Percentiles rank a stretch among this genome's conserved stretches.
Evolutionary conservation across 2,888 invertebrate genomes (phyloP).

Genomic region (Papilio elwesi): DNA sequence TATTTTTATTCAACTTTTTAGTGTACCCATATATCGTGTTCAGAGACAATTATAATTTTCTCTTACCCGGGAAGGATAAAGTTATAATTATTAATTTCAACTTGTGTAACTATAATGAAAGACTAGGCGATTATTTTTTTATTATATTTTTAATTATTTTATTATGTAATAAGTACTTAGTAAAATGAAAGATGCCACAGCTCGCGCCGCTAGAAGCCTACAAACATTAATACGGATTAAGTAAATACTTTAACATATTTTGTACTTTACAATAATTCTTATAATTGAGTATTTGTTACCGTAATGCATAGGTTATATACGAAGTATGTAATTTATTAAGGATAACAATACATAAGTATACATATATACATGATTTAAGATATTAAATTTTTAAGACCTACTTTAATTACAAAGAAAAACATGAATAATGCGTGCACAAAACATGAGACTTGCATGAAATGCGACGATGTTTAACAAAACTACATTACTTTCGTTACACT

Average conservation of each 20-base stretch:
- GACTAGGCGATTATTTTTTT: conserved; percentile 25
- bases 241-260: conserved; percentile 38
- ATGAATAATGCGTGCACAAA: not conserved
- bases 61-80: too few species aligned
- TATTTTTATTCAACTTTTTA: too few species aligned
- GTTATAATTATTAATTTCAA: not conserved
- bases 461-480: not conserved
- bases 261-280: conserved; percentile 36
- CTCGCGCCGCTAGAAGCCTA: conserved; percentile 8
- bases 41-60: too few species aligned
- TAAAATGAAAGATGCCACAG: conserved; percentile 27
- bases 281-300: conserved; percentile 39
- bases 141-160: conserved; percentile 21
- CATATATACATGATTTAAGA: conserved; percentile 14
- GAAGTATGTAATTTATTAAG: conserved; percentile 47
- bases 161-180: conserved; percentile 37
- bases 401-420: not conserved
- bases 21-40: too few species aligned
- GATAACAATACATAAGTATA: conserved; percentile 9
- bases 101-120: conserved; percentile 6
- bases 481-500: not conserved
- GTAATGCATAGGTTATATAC: conserved; percentile 25
- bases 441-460: not conserved
- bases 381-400: not conserved
- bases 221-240: conserved; percentile 26